Evolutionary conservation across 2,888 invertebrate species (phyloP).

Genomic region (Drosophila emarginata): DNA sequence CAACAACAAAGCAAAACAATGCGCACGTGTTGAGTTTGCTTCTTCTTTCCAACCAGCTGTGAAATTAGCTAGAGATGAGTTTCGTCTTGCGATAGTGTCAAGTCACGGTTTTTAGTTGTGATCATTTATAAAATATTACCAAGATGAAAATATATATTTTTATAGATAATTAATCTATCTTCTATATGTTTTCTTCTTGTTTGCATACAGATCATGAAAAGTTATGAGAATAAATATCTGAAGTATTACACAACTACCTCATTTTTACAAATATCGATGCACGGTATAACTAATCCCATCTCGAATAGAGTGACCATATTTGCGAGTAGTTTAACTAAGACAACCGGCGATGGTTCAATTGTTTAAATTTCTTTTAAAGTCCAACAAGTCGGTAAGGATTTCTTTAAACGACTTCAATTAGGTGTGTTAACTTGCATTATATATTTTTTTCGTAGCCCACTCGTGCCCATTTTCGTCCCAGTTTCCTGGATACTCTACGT

Average conservation of each 20-base stretch:
- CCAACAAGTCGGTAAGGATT: conserved; percentile 68
- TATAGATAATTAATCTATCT: not conserved
- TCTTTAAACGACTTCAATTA: not conserved
- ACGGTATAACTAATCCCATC: not conserved
- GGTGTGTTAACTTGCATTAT: not conserved
- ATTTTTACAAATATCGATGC: no score
- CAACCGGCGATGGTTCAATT: conserved; percentile 75
- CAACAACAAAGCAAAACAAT: conserved; percentile 35
- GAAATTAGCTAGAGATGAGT: not conserved
- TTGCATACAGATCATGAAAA: no score
- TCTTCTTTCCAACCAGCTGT: conserved; percentile 29
- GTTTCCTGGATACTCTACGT: conserved; percentile 91
- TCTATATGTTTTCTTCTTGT: no score
- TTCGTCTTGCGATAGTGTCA: not conserved
- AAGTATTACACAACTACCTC: no score
- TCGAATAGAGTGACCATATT: not conserved
- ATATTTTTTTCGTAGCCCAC: conserved; percentile 52
- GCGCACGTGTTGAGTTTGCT: conserved; percentile 50
- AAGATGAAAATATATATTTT: not conserved
- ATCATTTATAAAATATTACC: not conserved
- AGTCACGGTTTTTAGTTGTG: not conserved
- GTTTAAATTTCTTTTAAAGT: conserved; percentile 73
- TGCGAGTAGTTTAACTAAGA: not conserved
- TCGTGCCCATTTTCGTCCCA: conserved; percentile 73
- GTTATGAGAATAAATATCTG: no score